phyloP scores from a whole-genome alignment of 2,888 invertebrate genomes.

The Drosophila pseudotalamancana region DNA sequence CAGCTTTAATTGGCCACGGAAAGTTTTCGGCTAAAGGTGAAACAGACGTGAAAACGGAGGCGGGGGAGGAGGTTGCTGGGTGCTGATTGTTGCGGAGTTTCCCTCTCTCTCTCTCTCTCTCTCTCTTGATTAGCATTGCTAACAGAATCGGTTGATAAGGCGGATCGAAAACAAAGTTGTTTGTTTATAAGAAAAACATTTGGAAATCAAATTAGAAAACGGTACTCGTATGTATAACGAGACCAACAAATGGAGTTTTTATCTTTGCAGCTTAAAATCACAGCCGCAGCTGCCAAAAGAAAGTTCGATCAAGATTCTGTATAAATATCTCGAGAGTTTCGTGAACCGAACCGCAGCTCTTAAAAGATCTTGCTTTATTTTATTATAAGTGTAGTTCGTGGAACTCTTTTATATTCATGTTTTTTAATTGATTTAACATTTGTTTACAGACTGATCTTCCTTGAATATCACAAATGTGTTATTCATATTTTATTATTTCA shows the following conservation, averaged over 20 bases:
- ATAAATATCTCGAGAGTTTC: slow-evolving; percentile 2
- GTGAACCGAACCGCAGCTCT: neutral
- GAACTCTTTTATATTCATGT: neutral
- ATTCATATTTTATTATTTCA: too few species aligned
- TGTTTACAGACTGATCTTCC: too few species aligned
- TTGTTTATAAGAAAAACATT: slow-evolving; percentile 25
- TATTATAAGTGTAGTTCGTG: neutral
- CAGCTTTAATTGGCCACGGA: slow-evolving; percentile 46
- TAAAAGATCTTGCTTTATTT: too few species aligned
- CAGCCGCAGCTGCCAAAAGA: slow-evolving; percentile 9
- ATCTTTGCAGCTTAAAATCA: neutral
- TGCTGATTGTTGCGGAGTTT: neutral
- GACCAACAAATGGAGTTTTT: slow-evolving; percentile 9
- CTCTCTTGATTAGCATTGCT: slow-evolving; percentile 50
- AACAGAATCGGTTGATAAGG: slow-evolving; percentile 34
- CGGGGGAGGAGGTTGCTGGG: neutral
- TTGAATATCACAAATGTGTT: too few species aligned
- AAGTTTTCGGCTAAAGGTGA: slow-evolving; percentile 24
- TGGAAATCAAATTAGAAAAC: slow-evolving; percentile 55
- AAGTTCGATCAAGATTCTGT: slow-evolving; percentile 11
- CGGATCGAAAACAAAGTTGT: slow-evolving; percentile 1
- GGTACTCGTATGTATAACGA: slow-evolving; percentile 38
- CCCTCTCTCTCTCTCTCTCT: slow-evolving; percentile 1
- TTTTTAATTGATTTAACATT: neutral
- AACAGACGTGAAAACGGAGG: neutral